A percentile compares a stretch with the other conserved stretches of the same genome.
phyloP scores from a whole-genome alignment of 2,888 invertebrate genomes.

The Anoplius nigerrimus region DNA sequence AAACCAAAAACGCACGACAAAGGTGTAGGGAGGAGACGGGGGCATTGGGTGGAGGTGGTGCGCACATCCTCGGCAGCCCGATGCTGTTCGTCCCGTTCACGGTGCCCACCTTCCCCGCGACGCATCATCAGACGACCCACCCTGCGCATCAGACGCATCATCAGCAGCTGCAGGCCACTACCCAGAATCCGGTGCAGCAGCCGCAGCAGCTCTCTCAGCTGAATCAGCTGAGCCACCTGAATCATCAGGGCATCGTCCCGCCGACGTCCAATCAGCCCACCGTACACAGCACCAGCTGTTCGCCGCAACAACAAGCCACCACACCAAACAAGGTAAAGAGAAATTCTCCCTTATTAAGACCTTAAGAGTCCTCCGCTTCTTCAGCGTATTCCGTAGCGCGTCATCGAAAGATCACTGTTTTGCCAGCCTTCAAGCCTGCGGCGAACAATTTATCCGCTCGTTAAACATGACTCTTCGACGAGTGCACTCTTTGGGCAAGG shows the following conservation, averaged over 20 bases:
- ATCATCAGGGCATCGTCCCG: slow-evolving; percentile 70
- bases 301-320: slow-evolving; percentile 72
- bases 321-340: slow-evolving; percentile 72
- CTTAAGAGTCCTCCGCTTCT: no score
- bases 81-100: slow-evolving; percentile 75
- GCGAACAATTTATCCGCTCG: no score
- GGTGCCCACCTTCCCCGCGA: slow-evolving; percentile 74
- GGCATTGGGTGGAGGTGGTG: slow-evolving; percentile 75
- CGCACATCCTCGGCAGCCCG: slow-evolving; percentile 75
- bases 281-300: slow-evolving; percentile 72
- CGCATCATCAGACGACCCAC: slow-evolving; percentile 71
- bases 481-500: background rate
- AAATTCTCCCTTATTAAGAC: slow-evolving; percentile 1
- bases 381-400: no score
- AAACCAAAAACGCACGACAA: slow-evolving; percentile 60
- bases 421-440: no score
- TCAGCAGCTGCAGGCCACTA: slow-evolving; percentile 67
- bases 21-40: slow-evolving; percentile 76
- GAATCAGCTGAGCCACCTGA: slow-evolving; percentile 71
- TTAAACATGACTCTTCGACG: no score
- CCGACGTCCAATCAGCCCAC: slow-evolving; percentile 67
- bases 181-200: slow-evolving; percentile 64
- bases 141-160: slow-evolving; percentile 69
- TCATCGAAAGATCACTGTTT: no score
- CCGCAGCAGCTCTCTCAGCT: slow-evolving; percentile 66